Conservation (phyloP, 1,140 invertebrate genomes). For the Drosophila melanica region DNA sequence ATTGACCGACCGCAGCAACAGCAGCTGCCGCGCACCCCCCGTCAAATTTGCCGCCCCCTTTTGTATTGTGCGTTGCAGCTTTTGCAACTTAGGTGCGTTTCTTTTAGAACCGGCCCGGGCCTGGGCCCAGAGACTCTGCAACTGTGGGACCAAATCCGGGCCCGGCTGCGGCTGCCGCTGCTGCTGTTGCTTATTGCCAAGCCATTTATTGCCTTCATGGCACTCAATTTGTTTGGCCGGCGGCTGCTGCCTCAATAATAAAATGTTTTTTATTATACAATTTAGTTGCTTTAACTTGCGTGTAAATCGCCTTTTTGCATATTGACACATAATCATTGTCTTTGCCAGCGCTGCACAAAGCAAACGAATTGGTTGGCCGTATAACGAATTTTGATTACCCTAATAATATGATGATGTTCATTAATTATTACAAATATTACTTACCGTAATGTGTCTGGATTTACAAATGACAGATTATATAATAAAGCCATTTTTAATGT, state of each 20-base stretch:
- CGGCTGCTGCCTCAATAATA: conserved; percentile 75
- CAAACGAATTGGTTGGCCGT: background rate
- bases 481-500: no score
- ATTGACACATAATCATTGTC: conserved; percentile 82
- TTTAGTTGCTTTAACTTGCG: conserved; percentile 81
- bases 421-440: no score
- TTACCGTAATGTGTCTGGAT: no score
- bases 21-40: conserved; percentile 7
- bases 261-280: conserved; percentile 82
- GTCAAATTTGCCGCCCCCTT: conserved; percentile 31
- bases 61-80: conserved; percentile 69
- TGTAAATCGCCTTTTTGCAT: conserved; percentile 81
- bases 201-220: conserved; percentile 81
- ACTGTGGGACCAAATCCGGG: conserved; percentile 47
- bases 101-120: conserved; percentile 61
- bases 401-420: background rate
- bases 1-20: conserved; percentile 44
- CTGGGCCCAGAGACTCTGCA: conserved; percentile 15
- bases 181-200: conserved; percentile 48
- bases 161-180: conserved; percentile 39
- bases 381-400: conserved; percentile 1
- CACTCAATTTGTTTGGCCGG: conserved; percentile 80
- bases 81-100: conserved; percentile 71
- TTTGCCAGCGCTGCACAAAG: conserved; percentile 42
- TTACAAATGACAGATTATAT: no score